Percentiles rank a stretch among this genome's conserved stretches.
These are phyloP conservation scores for Malurus cyaneus DNA, from an alignment of 2,113 vertebrate species.

Conservation along the genomic window DNA sequence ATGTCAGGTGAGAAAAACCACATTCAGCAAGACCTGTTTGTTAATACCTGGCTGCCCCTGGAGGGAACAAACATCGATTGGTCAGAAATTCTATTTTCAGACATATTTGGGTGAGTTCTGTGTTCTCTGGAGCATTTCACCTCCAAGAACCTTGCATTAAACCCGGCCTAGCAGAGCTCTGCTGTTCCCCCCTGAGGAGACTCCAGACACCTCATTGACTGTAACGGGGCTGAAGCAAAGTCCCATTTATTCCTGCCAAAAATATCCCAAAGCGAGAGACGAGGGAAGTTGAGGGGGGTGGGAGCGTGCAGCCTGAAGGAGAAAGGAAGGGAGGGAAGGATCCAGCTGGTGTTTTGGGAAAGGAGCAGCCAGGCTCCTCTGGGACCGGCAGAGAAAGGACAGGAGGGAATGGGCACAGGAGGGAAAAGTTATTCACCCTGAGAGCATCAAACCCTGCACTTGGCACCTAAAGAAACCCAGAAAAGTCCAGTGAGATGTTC, in stretches of 20 bases:
- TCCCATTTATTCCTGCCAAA: constrained; percentile 34
- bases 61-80: rapidly evolving
- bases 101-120: neutral
- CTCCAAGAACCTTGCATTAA: neutral
- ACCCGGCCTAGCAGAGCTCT: neutral
- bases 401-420: neutral
- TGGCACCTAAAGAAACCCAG: neutral
- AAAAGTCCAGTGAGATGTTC: neutral
- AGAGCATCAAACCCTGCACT: neutral
- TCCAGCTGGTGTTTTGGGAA: neutral
- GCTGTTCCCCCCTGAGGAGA: neutral
- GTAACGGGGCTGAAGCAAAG: neutral
- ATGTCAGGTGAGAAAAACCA: neutral
- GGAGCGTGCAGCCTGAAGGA: neutral
- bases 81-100: neutral
- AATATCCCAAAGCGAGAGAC: neutral
- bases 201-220: neutral
- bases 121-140: neutral
- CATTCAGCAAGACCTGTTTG: neutral
- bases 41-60: neutral
- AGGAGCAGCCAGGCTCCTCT: neutral
- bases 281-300: neutral
- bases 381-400: rapidly evolving
- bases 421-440: neutral
- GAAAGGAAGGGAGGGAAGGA: neutral